Percentiles rank a stretch among this genome's conserved stretches.
These are phyloP conservation scores for Globia sparganii DNA, from an alignment of 2,888 invertebrate species.

Conservation along the genomic window DNA sequence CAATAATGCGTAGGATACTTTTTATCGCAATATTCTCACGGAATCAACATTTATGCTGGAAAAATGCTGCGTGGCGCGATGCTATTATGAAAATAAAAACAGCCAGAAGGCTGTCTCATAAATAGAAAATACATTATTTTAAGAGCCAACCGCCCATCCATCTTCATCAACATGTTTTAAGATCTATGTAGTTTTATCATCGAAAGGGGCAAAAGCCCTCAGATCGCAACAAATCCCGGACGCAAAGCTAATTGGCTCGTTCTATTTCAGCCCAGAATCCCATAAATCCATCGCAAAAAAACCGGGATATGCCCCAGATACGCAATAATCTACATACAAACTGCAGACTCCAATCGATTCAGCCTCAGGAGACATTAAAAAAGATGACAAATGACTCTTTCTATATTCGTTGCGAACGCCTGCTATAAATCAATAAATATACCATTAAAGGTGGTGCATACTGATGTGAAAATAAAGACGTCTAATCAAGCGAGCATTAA, in stretches of 20 bases:
- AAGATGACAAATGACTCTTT: conserved; percentile 61
- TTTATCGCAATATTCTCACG: not conserved
- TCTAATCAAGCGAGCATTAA: conserved; percentile 45
- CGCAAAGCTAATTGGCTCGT: conserved; percentile 44
- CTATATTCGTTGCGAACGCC: conserved; percentile 41
- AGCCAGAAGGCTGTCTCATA: not conserved
- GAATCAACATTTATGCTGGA: not conserved
- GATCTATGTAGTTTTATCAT: not conserved
- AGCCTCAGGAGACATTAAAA: conserved; percentile 42
- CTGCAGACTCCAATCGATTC: conserved; percentile 39
- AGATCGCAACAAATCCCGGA: conserved; percentile 5
- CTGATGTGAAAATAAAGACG: conserved; percentile 61
- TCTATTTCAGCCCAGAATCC: conserved; percentile 17
- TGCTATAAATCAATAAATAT: conserved; percentile 58
- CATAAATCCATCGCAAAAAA: conserved; percentile 30
- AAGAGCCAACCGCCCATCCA: not conserved
- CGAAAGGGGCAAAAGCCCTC: not conserved
- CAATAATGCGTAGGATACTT: not conserved
- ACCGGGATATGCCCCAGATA: conserved; percentile 17
- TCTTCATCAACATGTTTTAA: conserved; percentile 1
- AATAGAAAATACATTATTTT: not conserved
- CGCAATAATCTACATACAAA: conserved; percentile 49
- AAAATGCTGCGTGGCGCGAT: accelerated
- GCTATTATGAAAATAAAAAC: not conserved
- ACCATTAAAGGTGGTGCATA: conserved; percentile 58